phyloP scores from a whole-genome alignment of 2,113 vertebrate genomes.

The Prionailurus bengalensis region DNA sequence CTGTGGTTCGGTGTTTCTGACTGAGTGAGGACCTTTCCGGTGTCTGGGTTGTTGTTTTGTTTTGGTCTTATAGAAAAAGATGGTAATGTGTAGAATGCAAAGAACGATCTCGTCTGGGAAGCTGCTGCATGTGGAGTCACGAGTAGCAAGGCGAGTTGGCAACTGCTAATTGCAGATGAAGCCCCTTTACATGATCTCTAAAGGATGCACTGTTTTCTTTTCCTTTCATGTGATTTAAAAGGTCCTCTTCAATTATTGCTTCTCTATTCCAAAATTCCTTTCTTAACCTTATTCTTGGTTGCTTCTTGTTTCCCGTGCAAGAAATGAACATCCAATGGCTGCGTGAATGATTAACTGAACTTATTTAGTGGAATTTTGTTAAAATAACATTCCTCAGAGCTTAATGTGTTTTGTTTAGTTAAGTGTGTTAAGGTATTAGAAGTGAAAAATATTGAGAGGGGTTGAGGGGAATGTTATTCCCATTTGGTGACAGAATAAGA shows the following conservation, averaged over 20 bases:
- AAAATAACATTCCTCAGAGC: background rate
- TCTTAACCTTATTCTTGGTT: background rate
- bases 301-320: background rate
- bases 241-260: background rate
- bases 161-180: rapidly evolving
- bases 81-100: too few relatives aligned
- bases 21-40: background rate
- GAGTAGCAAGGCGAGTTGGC: rapidly evolving
- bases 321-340: background rate
- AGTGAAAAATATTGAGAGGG: background rate
- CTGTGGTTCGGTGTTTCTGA: background rate
- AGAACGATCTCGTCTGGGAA: background rate
- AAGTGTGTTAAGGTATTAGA: background rate
- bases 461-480: background rate
- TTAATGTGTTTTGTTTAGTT: background rate
- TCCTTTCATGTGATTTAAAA: background rate
- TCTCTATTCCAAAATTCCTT: background rate
- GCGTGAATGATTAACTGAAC: background rate
- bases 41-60: background rate
- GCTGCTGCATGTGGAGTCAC: rapidly evolving
- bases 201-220: background rate
- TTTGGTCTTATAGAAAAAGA: background rate
- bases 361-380: background rate
- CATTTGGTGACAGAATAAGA: background rate
- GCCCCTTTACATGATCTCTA: background rate